phyloP scores from a whole-genome alignment of 2,113 vertebrate species.

The Antechinus flavipes region DNA sequence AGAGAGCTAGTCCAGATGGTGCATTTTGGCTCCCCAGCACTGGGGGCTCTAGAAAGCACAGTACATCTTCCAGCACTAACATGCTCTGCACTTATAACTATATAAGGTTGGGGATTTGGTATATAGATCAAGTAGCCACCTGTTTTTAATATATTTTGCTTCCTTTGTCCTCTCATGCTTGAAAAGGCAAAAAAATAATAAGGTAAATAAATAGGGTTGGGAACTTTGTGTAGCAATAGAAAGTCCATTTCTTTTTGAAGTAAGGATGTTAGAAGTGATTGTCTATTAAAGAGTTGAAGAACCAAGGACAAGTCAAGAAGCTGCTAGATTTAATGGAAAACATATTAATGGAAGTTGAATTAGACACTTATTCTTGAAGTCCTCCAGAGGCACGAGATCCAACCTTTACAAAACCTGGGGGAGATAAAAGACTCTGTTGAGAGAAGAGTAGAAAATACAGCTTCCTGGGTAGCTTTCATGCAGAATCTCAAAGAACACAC shows the following conservation, averaged over 20 bases:
- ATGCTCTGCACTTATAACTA: neutral
- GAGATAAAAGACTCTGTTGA: neutral
- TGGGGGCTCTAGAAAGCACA: too few relatives aligned
- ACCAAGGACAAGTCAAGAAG: neutral
- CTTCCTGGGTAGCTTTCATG: neutral
- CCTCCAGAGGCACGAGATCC: neutral
- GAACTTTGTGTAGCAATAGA: neutral
- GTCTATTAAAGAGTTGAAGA: neutral
- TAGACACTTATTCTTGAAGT: neutral
- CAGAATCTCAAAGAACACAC: neutral
- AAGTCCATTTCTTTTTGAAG: fast-evolving
- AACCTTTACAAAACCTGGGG: neutral
- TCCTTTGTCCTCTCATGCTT: fast-evolving
- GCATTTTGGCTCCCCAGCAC: too few relatives aligned
- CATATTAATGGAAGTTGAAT: neutral
- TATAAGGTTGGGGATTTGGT: neutral
- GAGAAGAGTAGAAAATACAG: neutral
- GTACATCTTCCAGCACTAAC: neutral
- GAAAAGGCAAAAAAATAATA: neutral
- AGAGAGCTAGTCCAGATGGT: too few relatives aligned
- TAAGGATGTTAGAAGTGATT: neutral
- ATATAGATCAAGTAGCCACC: neutral
- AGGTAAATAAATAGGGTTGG: neutral
- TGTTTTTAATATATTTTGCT: neutral
- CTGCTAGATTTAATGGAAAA: neutral